Base-by-base conservation (phyloP, 2,113 vertebrate genomes). In the Ibidorhyncha struthersii region DNA sequence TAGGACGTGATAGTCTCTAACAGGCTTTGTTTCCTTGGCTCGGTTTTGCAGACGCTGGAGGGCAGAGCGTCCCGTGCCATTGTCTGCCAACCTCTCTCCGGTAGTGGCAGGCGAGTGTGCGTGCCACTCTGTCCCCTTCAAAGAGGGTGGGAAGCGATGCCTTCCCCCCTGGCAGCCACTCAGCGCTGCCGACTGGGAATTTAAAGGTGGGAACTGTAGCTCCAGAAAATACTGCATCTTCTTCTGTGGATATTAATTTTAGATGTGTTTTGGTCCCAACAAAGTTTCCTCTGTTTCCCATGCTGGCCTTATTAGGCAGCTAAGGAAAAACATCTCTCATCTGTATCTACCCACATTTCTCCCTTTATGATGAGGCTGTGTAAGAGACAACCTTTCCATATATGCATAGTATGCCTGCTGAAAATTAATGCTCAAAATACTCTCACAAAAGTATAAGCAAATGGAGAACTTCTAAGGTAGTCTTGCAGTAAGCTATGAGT, bases 341-440 rank as follows among this genome's bases (percentile, higher is more conserved):
- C 23, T 77, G 1, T 38, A 43, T 93, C 36, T 63, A 36, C 30
- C 16, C 41, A 53, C 27, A 16, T 49, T 32, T 67, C 26, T n/a
- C 65, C 25, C 47, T 52, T 83, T 58, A 66, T 25, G 12, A 34
- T 70, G 45, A 77, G 10, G 52, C 21, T 72, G 32, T 7, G 4
- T 49, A 23, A 70, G 47, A 79, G 74, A 18, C 21, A 84, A 63
- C 16, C 36, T 77, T 88, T 90, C 71, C 26, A 10, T 67, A 23
- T n/a, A n/a, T 32, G 47, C 41, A 19, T 73, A 45, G 82, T 65
- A 89, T 61, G 26, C 66, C 58, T 90, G 79, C 61, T 79, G 71
- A 95, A 97, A 96, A 91, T 87, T 41, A 90, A 52, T 93, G 66
- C 53, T 97, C 77, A 87, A 90, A 74, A 69, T 61, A 36, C 26